Evolutionary conservation across 2,888 invertebrate genomes (phyloP).

Genomic region (Eurois occulta): DNA sequence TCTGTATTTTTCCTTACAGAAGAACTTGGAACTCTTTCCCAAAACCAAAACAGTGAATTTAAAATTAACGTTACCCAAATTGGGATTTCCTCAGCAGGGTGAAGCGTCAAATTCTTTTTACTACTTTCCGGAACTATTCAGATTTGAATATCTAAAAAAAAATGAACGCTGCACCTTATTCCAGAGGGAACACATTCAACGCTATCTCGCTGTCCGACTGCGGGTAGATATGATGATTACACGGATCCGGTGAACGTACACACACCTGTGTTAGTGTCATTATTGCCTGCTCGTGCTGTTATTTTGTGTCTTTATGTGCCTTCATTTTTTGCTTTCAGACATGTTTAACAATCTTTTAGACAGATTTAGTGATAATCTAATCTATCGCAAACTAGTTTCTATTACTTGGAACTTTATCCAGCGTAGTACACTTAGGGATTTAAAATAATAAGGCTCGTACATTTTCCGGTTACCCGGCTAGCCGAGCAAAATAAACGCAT

Average conservation of each 20-base stretch:
- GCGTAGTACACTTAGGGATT: neutral
- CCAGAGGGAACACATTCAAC: neutral
- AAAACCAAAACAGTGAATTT: no score
- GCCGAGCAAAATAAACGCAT: no score
- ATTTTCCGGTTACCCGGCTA: no score
- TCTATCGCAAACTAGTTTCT: neutral
- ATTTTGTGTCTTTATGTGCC: neutral
- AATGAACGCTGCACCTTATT: no score
- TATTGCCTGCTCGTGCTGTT: neutral
- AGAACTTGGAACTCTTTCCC: no score
- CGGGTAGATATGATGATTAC: conserved; percentile 15
- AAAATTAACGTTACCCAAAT: no score
- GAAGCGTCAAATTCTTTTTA: no score
- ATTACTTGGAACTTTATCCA: neutral
- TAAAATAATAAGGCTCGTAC: neutral
- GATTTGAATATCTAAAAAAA: no score
- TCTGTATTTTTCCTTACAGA: neutral
- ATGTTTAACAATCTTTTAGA: neutral
- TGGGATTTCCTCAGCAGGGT: no score
- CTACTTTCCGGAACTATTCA: no score
- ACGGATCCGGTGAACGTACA: neutral
- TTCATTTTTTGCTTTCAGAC: neutral
- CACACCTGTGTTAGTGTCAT: neutral
- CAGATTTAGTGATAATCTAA: neutral
- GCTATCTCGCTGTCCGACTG: neutral